phyloP scores from a whole-genome alignment of 2,113 vertebrate species.

The Chlamydotis undulata region DNA sequence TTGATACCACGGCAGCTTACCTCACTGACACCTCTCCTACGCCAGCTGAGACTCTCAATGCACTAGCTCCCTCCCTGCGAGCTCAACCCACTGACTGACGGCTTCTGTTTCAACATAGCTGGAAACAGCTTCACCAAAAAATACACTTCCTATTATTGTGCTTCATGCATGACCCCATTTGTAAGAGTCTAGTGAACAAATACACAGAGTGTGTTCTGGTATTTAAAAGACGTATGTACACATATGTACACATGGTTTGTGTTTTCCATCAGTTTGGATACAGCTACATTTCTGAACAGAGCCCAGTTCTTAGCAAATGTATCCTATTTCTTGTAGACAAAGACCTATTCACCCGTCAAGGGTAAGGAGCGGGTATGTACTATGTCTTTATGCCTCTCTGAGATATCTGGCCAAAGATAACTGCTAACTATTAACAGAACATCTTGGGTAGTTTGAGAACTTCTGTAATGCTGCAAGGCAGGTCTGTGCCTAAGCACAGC shows the following conservation, averaged over 20 bases:
- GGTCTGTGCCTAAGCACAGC: conserved; percentile 24
- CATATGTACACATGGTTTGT: fast-evolving
- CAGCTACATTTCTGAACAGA: not conserved
- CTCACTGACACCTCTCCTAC: not conserved
- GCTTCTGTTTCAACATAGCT: not conserved
- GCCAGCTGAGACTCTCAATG: not conserved
- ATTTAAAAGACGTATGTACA: not conserved
- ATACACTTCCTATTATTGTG: not conserved
- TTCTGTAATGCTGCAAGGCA: conserved; percentile 59
- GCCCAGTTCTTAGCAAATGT: not conserved
- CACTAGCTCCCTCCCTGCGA: not conserved
- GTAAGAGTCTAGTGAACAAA: not conserved
- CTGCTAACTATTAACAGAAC: conserved; percentile 14
- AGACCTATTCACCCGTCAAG: not conserved
- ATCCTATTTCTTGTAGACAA: not conserved
- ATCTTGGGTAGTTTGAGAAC: conserved; percentile 14
- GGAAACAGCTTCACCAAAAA: not conserved
- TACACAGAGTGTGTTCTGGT: not conserved
- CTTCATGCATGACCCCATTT: not conserved
- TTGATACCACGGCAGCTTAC: not conserved
- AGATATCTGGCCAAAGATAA: not conserved
- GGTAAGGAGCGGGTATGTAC: not conserved
- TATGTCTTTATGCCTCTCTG: not conserved
- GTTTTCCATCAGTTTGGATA: not conserved
- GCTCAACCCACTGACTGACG: not conserved